phyloP scores from a whole-genome alignment of 2,888 invertebrate species.

The Ditula angustiorana region DNA sequence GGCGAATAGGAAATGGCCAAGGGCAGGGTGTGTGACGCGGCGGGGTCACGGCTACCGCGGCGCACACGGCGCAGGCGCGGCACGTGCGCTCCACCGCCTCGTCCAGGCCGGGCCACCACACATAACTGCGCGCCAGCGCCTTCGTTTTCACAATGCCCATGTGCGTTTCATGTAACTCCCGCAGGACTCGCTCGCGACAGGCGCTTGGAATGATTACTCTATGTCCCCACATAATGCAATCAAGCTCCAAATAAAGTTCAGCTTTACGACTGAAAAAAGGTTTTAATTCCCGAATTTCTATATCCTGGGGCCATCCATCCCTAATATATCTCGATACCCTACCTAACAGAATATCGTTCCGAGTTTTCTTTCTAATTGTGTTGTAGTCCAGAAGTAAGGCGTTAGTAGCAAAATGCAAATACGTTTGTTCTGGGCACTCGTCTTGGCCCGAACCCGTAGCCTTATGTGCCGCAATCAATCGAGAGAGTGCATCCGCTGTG shows the following conservation, averaged over 20 bases:
- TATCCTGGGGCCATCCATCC: not conserved
- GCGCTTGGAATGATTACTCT: not conserved
- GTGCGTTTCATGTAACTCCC: not conserved
- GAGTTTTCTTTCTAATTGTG: not conserved
- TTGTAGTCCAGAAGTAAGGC: not conserved
- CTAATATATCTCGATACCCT: not conserved
- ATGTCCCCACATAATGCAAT: not conserved
- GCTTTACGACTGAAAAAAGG: not conserved
- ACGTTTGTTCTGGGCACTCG: not conserved
- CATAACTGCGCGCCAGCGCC: not conserved
- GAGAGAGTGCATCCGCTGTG: not conserved
- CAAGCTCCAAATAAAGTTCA: not conserved
- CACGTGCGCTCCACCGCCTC: not conserved
- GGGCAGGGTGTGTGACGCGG: not conserved
- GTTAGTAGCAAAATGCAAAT: constrained; percentile 1
- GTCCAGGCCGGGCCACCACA: constrained; percentile 4
- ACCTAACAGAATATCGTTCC: not conserved
- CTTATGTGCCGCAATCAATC: not conserved
- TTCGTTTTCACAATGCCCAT: not conserved
- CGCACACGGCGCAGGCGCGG: not conserved
- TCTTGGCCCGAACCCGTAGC: not conserved
- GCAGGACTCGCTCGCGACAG: not conserved
- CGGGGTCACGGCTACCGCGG: not conserved
- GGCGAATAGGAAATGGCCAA: not conserved
- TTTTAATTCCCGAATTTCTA: not conserved